Conservation (phyloP, 2,797 vertebrate genomes). For the Morus bassanus region DNA sequence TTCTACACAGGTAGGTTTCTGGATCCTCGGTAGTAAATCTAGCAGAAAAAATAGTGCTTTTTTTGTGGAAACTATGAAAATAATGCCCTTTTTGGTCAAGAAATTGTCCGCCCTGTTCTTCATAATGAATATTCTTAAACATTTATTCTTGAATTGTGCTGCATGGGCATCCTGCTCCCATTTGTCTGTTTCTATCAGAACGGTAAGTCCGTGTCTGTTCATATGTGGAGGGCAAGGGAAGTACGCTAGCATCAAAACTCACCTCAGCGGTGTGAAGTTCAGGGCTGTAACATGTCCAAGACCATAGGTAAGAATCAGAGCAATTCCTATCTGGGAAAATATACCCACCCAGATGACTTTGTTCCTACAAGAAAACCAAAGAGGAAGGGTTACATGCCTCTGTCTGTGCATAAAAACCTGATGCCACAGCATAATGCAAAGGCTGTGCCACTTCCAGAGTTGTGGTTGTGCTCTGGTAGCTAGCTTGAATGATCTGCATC, state of each 20-base stretch:
- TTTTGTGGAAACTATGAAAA: background rate
- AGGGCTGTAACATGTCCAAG: slow-evolving; percentile 73
- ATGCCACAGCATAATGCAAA: too few species aligned
- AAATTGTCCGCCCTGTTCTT: background rate
- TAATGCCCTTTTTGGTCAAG: background rate
- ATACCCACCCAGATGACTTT: slow-evolving; percentile 81
- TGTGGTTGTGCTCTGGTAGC: background rate
- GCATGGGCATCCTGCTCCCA: background rate
- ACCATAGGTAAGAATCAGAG: slow-evolving; percentile 72
- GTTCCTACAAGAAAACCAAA: slow-evolving; percentile 69
- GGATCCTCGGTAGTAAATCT: background rate
- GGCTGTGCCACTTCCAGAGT: background rate
- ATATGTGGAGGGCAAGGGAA: rapidly evolving
- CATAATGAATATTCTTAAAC: background rate
- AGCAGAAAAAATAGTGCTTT: background rate
- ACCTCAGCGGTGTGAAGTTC: slow-evolving; percentile 76
- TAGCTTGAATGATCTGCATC: too few species aligned
- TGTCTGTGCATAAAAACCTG: background rate
- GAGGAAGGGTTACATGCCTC: background rate
- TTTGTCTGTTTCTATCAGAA: background rate
- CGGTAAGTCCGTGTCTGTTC: background rate
- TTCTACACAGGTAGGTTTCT: background rate
- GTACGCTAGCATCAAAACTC: background rate
- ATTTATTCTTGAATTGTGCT: background rate
- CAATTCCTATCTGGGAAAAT: slow-evolving; percentile 76